Evolutionary conservation across 2,113 vertebrate genomes (phyloP).

Genomic region (Panurus biarmicus): DNA sequence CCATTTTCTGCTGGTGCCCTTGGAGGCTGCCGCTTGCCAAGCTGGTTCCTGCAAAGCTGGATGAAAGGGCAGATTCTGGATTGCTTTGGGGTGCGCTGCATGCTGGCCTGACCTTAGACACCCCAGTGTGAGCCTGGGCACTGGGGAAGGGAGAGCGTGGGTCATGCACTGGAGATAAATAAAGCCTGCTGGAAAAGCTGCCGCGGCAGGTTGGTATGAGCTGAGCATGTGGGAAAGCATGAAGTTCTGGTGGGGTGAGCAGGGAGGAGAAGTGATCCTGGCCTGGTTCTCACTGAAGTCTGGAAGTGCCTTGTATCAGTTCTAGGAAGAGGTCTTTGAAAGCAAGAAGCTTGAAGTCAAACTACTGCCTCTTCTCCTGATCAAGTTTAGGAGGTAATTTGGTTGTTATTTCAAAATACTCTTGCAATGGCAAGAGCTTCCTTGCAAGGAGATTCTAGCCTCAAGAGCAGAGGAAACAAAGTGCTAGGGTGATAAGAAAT

Average conservation of each 20-base stretch:
- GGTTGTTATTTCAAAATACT: neutral
- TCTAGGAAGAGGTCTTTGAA: neutral
- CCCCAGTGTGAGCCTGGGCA: fast-evolving
- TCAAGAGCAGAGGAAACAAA: neutral
- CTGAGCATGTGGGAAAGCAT: neutral
- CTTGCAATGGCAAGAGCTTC: neutral
- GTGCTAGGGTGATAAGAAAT: fast-evolving
- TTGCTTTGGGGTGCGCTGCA: fast-evolving
- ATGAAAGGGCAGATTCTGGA: neutral
- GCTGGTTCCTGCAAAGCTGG: neutral
- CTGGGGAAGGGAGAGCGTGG: fast-evolving
- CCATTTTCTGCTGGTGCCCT: neutral
- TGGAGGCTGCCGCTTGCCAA: neutral
- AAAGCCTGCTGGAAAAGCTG: neutral
- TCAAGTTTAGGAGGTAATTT: neutral
- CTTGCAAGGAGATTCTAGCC: neutral
- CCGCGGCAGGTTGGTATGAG: fast-evolving
- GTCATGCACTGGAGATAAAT: neutral
- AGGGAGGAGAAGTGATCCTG: neutral
- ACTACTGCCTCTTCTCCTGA: neutral
- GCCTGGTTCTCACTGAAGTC: neutral
- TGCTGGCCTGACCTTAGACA: neutral
- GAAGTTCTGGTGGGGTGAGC: neutral
- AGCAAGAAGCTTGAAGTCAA: neutral
- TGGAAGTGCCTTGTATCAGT: neutral